Evolutionary conservation across 2,888 invertebrate genomes (phyloP).

Genomic region (Agrochola litura): DNA sequence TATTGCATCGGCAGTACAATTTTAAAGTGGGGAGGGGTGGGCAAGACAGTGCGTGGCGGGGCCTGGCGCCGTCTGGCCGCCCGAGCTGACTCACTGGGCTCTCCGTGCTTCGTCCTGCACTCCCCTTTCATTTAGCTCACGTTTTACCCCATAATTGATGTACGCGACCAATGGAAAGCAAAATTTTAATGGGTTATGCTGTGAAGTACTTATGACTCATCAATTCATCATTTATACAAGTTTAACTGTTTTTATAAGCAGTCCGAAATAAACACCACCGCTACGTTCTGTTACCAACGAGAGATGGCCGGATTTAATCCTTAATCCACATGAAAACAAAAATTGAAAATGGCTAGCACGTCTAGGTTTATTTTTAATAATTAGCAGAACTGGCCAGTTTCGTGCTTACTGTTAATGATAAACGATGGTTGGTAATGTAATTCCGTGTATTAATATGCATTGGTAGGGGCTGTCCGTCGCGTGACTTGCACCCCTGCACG

Average conservation of each 20-base stretch:
- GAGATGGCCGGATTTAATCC: slow-evolving; percentile 12
- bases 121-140: slow-evolving; percentile 82
- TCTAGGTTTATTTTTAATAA: slow-evolving; percentile 42
- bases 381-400: slow-evolving; percentile 31
- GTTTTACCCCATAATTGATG: slow-evolving; percentile 85
- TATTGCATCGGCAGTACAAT: slow-evolving; percentile 67
- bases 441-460: slow-evolving; percentile 69
- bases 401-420: slow-evolving; percentile 60
- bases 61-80: slow-evolving; percentile 87
- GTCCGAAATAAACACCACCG: slow-evolving; percentile 21
- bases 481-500: slow-evolving; percentile 78
- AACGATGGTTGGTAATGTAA: slow-evolving; percentile 58
- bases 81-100: slow-evolving; percentile 85
- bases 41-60: slow-evolving; percentile 82
- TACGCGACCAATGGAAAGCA: slow-evolving; percentile 62
- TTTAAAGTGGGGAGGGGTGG: slow-evolving; percentile 74
- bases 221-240: slow-evolving; percentile 42
- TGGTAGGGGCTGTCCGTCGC: slow-evolving; percentile 72
- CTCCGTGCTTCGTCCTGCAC: slow-evolving; percentile 75
- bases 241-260: slow-evolving; percentile 25
- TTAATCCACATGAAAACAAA: slow-evolving; percentile 2
- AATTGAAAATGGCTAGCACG: slow-evolving; percentile 14
- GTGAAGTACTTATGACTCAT: slow-evolving; percentile 55
- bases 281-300: slow-evolving; percentile 9
- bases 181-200: slow-evolving; percentile 44